Evolutionary conservation across 2,797 vertebrate species (phyloP).

Genomic region (Heliangelus exortis): DNA sequence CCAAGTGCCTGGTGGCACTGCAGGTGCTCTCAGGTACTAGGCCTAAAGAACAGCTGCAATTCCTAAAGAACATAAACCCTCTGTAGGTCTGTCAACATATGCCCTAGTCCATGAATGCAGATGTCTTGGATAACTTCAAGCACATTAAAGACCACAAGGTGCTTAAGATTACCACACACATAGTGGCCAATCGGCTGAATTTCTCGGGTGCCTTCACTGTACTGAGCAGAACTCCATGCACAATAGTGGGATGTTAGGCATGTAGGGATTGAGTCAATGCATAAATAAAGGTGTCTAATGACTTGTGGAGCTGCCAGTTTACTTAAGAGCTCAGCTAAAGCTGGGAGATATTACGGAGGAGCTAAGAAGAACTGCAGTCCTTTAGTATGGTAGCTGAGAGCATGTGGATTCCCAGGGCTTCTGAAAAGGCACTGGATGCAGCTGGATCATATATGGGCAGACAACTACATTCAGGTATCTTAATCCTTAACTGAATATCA

Average conservation of each 20-base stretch:
- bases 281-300: not conserved
- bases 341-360: not conserved
- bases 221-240: not conserved
- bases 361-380: not conserved
- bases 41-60: not conserved
- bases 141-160: not conserved
- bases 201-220: not conserved
- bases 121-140: not conserved
- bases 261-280: not conserved
- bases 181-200: not conserved
- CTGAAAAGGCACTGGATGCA: not conserved
- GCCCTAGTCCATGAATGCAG: not conserved
- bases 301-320: not conserved
- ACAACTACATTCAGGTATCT: not conserved
- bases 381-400: not conserved
- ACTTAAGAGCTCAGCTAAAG: not conserved
- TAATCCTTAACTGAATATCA: not conserved
- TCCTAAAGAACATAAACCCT: not conserved
- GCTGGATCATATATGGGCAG: not conserved
- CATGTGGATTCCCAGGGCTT: not conserved
- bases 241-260: not conserved
- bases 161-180: not conserved
- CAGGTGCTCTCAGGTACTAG: not conserved
- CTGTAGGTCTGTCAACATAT: not conserved
- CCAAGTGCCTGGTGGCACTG: not conserved